Percentiles rank a stretch among this genome's conserved stretches.
Evolutionary conservation across 2,113 vertebrate species (phyloP).

Genomic region (Ictalurus punctatus): DNA sequence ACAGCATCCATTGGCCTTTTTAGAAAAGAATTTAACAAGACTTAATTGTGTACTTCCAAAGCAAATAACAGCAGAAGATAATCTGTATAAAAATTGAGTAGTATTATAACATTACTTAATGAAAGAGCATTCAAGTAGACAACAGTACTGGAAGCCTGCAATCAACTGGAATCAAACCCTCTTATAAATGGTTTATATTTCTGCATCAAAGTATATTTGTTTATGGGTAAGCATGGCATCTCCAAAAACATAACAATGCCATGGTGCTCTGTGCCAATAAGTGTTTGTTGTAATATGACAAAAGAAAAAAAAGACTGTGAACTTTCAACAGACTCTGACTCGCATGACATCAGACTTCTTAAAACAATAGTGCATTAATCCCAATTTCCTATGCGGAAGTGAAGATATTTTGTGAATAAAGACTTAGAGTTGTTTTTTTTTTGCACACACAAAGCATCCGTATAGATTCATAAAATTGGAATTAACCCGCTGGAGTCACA

Average conservation of each 20-base stretch:
- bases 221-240: background rate
- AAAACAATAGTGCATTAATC: too few relatives aligned
- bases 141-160: background rate
- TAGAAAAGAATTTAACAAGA: background rate
- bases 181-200: background rate
- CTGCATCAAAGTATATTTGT: background rate
- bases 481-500: too few relatives aligned
- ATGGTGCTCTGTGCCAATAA: background rate
- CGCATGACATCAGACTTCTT: conserved; percentile 8
- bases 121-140: background rate
- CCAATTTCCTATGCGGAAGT: too few relatives aligned
- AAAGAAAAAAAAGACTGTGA: background rate
- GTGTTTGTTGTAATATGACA: background rate
- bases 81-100: background rate
- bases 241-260: background rate
- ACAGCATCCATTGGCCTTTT: conserved; percentile 79
- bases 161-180: background rate
- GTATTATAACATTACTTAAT: background rate
- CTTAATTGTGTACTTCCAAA: background rate
- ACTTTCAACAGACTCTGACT: background rate
- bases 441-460: too few relatives aligned
- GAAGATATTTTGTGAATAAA: too few relatives aligned
- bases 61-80: background rate
- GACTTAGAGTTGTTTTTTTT: too few relatives aligned
- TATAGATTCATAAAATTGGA: too few relatives aligned